Evolutionary conservation across 2,113 vertebrate genomes (phyloP), one percentile per base, ranked within the genome.

Genomic region (Oncorhynchus clarkii): DNA sequence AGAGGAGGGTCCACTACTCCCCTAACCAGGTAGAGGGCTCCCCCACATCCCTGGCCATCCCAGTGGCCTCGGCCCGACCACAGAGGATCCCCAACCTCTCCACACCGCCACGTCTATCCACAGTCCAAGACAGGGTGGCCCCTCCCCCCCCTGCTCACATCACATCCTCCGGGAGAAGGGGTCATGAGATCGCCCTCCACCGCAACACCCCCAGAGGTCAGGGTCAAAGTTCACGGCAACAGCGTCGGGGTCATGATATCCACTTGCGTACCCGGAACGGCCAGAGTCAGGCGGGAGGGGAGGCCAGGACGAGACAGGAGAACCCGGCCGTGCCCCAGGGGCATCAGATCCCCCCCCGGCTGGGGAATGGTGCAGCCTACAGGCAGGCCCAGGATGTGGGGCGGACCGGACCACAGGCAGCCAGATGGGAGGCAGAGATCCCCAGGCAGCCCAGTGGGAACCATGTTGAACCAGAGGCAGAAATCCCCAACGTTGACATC

Each of bases 111-210:
- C 34, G 34, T 39, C 34, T 39, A 39, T 9, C 7, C 34, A 8
- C 34, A 39, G 34, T 39, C 34, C 34, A 39, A 9, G 34, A 39
- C 7, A 9, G 34, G 34, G 7, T 39, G 34, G 7, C 34, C 34
- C 34, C 34, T 2, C 34, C 34, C 24, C 11, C 3, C 59, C 67
- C 68, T 31, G 51, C 34, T 20, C 14, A 59, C 5, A 27, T 26
- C n/a, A 39, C 78, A 7, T 62, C 76, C 4, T 57, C 71, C 2
- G 51, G 67, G 14, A 24, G 66, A 29, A 86, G 90, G 66, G 93
- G 93, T 1, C 93, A 94, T 13, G 91, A 93, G 81, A 94, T 94
- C 0, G 91, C 89, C 20, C 89, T 94, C 49, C 77, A 84, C 77
- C 90, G 92, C 22, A 82, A 77, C 73, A 77, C 85, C 20, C 85